Base-by-base conservation (phyloP, 2,888 invertebrate species). In the Drosophila aldrichi region DNA sequence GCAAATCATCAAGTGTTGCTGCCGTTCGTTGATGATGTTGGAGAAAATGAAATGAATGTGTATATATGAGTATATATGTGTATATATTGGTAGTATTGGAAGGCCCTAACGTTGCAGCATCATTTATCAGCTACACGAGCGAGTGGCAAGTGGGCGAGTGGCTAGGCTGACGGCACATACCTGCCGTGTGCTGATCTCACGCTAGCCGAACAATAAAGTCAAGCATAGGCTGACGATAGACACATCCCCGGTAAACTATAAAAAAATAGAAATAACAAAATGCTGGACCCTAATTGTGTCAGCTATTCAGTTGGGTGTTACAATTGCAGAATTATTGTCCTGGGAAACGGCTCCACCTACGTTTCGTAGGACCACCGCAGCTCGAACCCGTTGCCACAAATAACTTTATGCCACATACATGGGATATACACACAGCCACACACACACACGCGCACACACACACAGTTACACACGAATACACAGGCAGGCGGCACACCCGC, bases 151-250 rank as follows among this genome's bases (percentile, higher is more conserved):
- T 88, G 83, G 89, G 88, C 52, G 52, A 52, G 52, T 52, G 52
- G 38, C 22, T 22, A 75, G 61, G 68, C 38, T 38, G 38, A 48
- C 62, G 64, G 60, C 70, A 56, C 70, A 68, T 87, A 87, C 87
- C 87, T 87, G 88, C 89, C 84, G 76, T 87, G 87, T 87, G 87
- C 87, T 87, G 87, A 87, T 87, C 87, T 87, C 87, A 87, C 89
- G 87, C 89, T 84, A 69, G 71, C 81, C 74, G 77, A 74, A 86
- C 89, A 86, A 86, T 86, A 79, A 86, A 78, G 68, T 72, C 76
- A 81, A 79, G 55, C 68, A 62, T 77, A 80, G 79, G 65, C 74
- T 78, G 76, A 29, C 8, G 29, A 68, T 73, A 68, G 76, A 60
- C 72, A 70, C 52, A 70, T 72, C 73, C 77, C 71, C 88, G 70